Evolutionary conservation across 2,113 vertebrate species (phyloP).

Genomic region (Emberiza fucata): DNA sequence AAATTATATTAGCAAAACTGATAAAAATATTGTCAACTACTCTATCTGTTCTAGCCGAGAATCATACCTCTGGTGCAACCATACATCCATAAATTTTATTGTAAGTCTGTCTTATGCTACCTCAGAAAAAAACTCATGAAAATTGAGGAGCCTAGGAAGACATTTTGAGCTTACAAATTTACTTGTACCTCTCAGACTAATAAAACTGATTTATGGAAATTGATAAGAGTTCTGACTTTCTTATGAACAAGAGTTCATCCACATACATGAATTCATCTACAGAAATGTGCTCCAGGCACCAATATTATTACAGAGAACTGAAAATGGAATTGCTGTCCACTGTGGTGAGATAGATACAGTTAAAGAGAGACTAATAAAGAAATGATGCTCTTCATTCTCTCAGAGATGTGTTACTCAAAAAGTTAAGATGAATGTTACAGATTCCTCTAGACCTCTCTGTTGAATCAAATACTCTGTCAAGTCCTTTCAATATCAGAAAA

Average conservation of each 20-base stretch:
- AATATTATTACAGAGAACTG: not conserved
- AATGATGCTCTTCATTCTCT: not conserved
- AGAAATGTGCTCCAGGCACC: not conserved
- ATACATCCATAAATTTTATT: too few relatives aligned
- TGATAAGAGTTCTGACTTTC: not conserved
- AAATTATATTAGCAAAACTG: not conserved
- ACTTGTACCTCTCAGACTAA: not conserved
- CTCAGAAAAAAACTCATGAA: not conserved
- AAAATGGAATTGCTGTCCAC: not conserved
- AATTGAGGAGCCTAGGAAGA: not conserved
- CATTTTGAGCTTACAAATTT: not conserved
- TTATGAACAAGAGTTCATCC: not conserved
- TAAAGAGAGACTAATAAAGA: not conserved
- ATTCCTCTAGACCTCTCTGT: not conserved
- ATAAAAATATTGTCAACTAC: not conserved
- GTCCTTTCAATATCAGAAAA: not conserved
- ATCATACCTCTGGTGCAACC: not conserved
- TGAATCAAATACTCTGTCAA: not conserved
- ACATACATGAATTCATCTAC: not conserved
- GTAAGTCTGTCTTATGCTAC: not conserved
- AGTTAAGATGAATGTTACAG: not conserved
- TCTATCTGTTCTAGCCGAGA: not conserved
- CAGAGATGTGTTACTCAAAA: not conserved
- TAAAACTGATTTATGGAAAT: not conserved
- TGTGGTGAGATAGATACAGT: not conserved